Conservation (phyloP, 2,888 invertebrate species). For the Hirtodrosophila trivittata region DNA sequence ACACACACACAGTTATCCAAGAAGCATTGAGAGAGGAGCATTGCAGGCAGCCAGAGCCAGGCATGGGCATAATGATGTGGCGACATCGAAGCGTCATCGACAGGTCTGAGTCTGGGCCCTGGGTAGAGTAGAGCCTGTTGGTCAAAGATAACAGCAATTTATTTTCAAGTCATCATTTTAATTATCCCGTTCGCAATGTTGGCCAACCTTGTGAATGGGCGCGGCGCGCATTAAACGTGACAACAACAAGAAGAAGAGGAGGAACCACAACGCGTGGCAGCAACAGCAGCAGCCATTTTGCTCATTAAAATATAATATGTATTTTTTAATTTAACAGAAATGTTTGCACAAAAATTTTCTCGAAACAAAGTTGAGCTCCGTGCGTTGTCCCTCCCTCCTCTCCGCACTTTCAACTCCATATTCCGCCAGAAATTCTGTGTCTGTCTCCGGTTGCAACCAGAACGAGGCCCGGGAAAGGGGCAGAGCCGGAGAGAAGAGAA, state of each 20-base stretch:
- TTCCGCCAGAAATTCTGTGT: constrained; percentile 31
- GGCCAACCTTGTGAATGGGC: constrained; percentile 66
- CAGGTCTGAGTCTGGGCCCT: constrained; percentile 22
- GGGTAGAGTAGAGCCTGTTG: constrained; percentile 72
- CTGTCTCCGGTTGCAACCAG: constrained; percentile 48
- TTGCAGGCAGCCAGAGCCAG: constrained; percentile 16
- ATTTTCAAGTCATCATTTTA: constrained; percentile 83
- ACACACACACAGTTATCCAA: constrained; percentile 15
- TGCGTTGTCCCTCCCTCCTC: constrained; percentile 46
- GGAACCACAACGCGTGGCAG: constrained; percentile 8
- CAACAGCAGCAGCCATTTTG: constrained; percentile 73
- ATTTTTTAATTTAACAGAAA: constrained; percentile 83
- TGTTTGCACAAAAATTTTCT: constrained; percentile 82
- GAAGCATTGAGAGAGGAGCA: constrained; percentile 12
- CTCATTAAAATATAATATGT: constrained; percentile 83
- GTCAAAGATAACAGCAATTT: constrained; percentile 83
- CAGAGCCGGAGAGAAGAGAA: constrained; percentile 9
- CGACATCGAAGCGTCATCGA: constrained; percentile 72
- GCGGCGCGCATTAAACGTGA: constrained; percentile 73
- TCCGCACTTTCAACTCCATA: constrained; percentile 44
- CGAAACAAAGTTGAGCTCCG: constrained; percentile 69
- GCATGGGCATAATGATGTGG: constrained; percentile 63
- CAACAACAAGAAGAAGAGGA: constrained; percentile 47
- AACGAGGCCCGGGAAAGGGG: constrained; percentile 15
- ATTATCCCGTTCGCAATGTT: constrained; percentile 80